Evolutionary conservation across 1,140 invertebrate genomes (phyloP).

Genomic region (Caerostris darwini): DNA sequence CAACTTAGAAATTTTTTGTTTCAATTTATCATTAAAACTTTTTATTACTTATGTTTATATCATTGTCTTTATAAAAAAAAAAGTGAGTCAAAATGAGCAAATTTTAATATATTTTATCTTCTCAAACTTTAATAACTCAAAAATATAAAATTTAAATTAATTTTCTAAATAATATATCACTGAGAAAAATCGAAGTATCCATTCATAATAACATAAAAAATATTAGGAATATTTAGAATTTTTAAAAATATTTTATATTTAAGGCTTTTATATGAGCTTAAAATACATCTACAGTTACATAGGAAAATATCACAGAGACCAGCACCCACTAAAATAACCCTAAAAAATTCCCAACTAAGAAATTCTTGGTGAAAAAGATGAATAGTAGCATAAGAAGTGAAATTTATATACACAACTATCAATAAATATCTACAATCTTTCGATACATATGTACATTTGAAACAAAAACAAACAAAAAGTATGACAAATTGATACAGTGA

Average conservation of each 20-base stretch:
- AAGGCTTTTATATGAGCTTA: neutral
- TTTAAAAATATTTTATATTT: neutral
- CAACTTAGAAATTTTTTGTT: no score
- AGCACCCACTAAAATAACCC: conserved; percentile 12
- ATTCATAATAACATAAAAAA: neutral
- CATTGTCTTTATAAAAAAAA: neutral
- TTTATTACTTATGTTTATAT: no score
- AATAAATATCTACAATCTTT: conserved; percentile 20
- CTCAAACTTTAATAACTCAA: neutral
- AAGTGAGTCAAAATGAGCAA: neutral
- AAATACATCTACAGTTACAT: neutral
- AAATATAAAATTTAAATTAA: neutral
- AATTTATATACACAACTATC: neutral
- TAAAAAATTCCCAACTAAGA: neutral
- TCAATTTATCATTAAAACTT: no score
- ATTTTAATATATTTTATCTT: neutral
- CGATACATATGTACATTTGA: neutral
- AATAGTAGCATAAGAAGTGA: neutral
- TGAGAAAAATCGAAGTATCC: neutral
- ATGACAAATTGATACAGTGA: neutral
- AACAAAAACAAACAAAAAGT: neutral
- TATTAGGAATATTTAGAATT: neutral
- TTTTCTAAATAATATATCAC: neutral
- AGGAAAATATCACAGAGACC: conserved; percentile 39
- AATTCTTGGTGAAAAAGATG: neutral